phyloP scores from a whole-genome alignment of 2,797 vertebrate genomes.

The Spondyliosoma cantharus region DNA sequence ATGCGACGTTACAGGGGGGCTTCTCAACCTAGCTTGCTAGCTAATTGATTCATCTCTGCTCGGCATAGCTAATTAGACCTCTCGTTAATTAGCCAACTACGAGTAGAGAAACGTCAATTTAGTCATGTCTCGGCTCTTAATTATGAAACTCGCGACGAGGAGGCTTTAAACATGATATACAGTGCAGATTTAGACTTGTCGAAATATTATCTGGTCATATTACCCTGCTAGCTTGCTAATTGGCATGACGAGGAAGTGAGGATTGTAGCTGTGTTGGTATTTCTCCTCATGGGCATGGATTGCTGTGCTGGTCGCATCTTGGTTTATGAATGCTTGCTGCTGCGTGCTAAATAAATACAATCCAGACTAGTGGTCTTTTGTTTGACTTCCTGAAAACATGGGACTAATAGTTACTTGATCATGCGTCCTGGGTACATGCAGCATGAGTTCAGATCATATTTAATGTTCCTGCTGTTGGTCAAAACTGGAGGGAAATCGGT shows the following conservation, averaged over 20 bases:
- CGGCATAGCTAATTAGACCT: constrained; percentile 84
- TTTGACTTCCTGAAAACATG: constrained; percentile 4
- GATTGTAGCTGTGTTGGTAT: constrained; percentile 77
- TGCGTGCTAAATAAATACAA: constrained; percentile 17
- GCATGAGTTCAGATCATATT: constrained; percentile 30
- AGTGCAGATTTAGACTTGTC: constrained; percentile 53
- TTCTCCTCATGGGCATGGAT: constrained; percentile 49
- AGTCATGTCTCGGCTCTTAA: constrained; percentile 34
- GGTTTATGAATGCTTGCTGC: constrained; percentile 22
- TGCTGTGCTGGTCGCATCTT: constrained; percentile 31
- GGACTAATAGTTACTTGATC: constrained; percentile 2
- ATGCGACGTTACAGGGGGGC: constrained; percentile 76
- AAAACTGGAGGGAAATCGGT: constrained; percentile 10
- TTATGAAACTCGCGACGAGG: constrained; percentile 20
- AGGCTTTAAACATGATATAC: constrained; percentile 37
- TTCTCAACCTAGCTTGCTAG: constrained; percentile 78
- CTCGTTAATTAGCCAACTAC: constrained; percentile 82
- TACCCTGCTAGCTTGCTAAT: constrained; percentile 85
- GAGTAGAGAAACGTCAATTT: constrained; percentile 23
- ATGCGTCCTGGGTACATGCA: constrained; percentile 30
- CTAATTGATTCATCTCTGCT: constrained; percentile 84
- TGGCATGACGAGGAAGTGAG: constrained; percentile 84
- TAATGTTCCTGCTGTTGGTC: constrained; percentile 40
- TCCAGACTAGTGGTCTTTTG: constrained; percentile 5
- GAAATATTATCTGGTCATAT: constrained; percentile 68